Percentiles rank a stretch among this genome's conserved stretches.
phyloP scores from a whole-genome alignment of 2,888 invertebrate genomes.

The Eristalis arbustorum region DNA sequence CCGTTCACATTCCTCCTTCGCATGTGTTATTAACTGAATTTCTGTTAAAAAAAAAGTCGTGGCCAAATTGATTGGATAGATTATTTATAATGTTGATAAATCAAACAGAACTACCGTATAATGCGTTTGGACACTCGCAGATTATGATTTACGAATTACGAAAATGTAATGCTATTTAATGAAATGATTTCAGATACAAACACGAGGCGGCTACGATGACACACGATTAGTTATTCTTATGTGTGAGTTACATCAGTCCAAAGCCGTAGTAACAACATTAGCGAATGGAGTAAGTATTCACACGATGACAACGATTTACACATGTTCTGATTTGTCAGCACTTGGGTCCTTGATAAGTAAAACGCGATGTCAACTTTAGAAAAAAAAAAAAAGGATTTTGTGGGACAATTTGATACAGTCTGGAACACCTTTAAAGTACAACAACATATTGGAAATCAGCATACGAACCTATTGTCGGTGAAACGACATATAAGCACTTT shows the following conservation, averaged over 20 bases:
- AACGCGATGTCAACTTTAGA: background rate
- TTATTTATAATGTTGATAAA: slow-evolving; percentile 26
- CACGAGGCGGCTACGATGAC: background rate
- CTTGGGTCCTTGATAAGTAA: background rate
- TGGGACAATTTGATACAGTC: no score
- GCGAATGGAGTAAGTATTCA: slow-evolving; percentile 27
- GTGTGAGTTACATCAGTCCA: slow-evolving; percentile 18
- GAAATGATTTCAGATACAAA: slow-evolving; percentile 10
- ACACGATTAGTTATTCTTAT: slow-evolving; percentile 25
- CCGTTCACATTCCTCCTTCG: no score
- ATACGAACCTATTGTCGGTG: no score
- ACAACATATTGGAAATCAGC: no score
- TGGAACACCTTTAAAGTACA: no score
- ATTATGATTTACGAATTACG: slow-evolving; percentile 11
- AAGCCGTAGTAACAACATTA: slow-evolving; percentile 15
- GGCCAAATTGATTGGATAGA: slow-evolving; percentile 41
- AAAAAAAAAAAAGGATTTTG: background rate
- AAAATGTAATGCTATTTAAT: slow-evolving; percentile 34
- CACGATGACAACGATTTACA: background rate
- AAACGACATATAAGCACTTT: no score
- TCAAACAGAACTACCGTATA: slow-evolving; percentile 7
- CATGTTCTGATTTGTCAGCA: background rate
- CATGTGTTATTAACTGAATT: background rate
- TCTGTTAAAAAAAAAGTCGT: slow-evolving; percentile 1
- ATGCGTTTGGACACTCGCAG: background rate